These are phyloP conservation scores for Columba livia DNA, from an alignment of 2,113 vertebrate species.

Conservation along the genomic window DNA sequence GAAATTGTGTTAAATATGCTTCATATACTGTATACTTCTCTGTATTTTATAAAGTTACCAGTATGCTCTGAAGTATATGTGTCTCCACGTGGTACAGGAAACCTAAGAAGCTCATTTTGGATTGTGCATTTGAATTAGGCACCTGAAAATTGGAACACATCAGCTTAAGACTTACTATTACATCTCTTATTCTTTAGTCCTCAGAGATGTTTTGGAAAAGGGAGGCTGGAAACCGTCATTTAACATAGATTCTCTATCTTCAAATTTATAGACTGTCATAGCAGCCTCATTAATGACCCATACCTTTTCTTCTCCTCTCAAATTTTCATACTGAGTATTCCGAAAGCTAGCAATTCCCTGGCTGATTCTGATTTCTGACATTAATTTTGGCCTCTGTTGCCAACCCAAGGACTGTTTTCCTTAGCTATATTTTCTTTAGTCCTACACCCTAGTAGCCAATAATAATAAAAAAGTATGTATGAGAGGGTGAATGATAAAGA, in stretches of 20 bases:
- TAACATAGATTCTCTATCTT: not conserved
- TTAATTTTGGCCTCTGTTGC: not conserved
- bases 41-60: not conserved
- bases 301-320: not conserved
- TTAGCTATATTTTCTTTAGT: slow-evolving; percentile 11
- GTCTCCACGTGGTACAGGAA: not conserved
- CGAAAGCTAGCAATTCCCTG: not conserved
- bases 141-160: not conserved
- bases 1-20: not conserved
- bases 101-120: not conserved
- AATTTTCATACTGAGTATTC: not conserved
- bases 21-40: not conserved
- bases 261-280: not conserved
- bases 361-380: not conserved
- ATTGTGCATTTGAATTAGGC: not conserved
- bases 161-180: not conserved
- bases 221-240: not conserved
- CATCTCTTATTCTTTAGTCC: not conserved
- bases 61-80: not conserved
- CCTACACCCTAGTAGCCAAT: not conserved
- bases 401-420: not conserved
- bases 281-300: not conserved
- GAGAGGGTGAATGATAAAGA: not conserved
- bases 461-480: slow-evolving; percentile 4
- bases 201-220: not conserved